Conservation (phyloP, 2,113 vertebrate genomes). For the Melanerpes aurifrons region DNA sequence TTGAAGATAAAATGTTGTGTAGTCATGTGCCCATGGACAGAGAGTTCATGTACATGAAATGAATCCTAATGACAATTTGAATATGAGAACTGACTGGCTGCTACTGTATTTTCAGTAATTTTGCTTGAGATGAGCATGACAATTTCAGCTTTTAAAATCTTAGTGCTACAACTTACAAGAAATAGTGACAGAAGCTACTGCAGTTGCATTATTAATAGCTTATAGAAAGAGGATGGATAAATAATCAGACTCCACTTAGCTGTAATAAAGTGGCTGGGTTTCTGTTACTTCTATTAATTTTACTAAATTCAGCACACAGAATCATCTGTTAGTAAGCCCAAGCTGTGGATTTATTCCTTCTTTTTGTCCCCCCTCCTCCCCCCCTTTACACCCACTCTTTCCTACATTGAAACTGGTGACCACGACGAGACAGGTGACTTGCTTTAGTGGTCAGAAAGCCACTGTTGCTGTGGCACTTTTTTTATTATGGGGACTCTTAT, state of each 20-base stretch:
- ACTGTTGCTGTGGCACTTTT: not conserved
- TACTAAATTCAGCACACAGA: not conserved
- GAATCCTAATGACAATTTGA: not conserved
- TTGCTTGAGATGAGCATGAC: not conserved
- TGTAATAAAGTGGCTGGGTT: not conserved
- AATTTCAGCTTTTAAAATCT: not conserved
- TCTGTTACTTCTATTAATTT: not conserved
- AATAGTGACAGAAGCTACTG: not conserved
- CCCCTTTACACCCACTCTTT: not conserved
- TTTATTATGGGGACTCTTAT: not conserved
- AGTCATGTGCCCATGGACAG: not conserved
- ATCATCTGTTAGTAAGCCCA: not conserved
- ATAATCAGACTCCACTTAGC: not conserved
- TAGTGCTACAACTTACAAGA: not conserved
- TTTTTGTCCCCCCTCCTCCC: fast-evolving
- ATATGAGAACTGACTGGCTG: not conserved
- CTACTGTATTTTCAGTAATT: not conserved
- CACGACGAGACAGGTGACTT: not conserved
- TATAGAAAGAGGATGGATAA: not conserved
- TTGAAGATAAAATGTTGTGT: not conserved
- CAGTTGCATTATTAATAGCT: not conserved
- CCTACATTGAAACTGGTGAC: not conserved
- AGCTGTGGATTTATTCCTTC: not conserved
- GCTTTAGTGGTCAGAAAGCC: not conserved
- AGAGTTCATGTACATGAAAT: not conserved